These are phyloP conservation scores for Chamaedrilus cognettii DNA, from an alignment of 2,888 invertebrate genomes.

Conservation along the genomic window DNA sequence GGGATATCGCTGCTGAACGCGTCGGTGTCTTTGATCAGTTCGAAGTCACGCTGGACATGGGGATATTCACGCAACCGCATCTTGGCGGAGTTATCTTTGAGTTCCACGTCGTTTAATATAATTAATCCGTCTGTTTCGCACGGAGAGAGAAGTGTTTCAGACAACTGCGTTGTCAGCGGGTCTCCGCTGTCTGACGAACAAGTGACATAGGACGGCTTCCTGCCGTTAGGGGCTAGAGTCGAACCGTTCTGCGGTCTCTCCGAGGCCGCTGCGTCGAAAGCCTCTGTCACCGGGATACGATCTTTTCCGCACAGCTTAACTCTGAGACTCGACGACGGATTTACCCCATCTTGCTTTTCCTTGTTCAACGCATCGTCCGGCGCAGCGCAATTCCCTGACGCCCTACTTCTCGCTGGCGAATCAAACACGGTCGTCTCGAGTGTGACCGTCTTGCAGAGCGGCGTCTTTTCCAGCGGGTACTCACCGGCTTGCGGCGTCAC, in stretches of 20 bases:
- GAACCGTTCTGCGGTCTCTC: background rate
- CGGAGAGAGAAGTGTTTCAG: no score
- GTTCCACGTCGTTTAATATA: background rate
- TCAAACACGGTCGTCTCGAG: slow-evolving; percentile 7
- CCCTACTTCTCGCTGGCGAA: background rate
- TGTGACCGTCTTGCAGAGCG: slow-evolving; percentile 13
- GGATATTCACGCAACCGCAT: no score
- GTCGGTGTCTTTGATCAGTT: background rate
- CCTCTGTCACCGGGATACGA: background rate
- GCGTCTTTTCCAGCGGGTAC: slow-evolving; percentile 7
- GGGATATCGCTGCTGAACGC: background rate
- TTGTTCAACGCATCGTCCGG: background rate
- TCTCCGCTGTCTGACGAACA: no score
- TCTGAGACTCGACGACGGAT: no score
- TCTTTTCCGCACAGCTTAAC: background rate
- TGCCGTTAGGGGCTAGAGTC: background rate
- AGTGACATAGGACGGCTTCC: no score
- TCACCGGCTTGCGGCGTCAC: background rate
- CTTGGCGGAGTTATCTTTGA: background rate
- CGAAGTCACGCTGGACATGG: background rate
- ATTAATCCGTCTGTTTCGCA: no score
- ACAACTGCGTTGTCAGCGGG: background rate
- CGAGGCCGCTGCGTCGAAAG: background rate
- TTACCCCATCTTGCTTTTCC: background rate
- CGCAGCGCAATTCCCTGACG: background rate